Conservation (phyloP, 2,888 invertebrate genomes). For the Sclerodermus sp. region DNA sequence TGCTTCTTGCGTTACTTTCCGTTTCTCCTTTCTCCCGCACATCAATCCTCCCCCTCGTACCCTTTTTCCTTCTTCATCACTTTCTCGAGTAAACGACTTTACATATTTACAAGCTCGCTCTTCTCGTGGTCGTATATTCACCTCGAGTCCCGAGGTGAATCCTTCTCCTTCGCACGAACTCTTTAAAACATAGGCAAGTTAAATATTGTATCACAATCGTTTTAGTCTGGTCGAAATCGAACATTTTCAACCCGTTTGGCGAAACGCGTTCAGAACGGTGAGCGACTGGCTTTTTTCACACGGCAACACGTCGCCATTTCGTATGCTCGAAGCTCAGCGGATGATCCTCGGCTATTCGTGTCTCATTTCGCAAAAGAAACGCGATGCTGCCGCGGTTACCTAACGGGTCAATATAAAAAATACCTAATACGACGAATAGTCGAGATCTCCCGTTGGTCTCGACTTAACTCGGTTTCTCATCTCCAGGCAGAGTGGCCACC, state of each 20-base stretch:
- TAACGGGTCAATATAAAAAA: too few relatives aligned
- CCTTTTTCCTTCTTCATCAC: slow-evolving; percentile 4
- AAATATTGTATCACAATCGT: slow-evolving; percentile 58
- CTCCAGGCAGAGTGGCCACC: too few relatives aligned
- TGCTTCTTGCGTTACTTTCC: slow-evolving; percentile 10
- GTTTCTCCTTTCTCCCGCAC: slow-evolving; percentile 2
- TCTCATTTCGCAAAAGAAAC: too few relatives aligned
- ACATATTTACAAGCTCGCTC: slow-evolving; percentile 49
- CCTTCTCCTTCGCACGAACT: slow-evolving; percentile 18
- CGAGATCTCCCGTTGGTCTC: too few relatives aligned
- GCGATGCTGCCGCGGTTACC: too few relatives aligned
- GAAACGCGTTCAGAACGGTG: slow-evolving; percentile 39
- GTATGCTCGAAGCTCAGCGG: too few relatives aligned
- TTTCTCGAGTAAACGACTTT: slow-evolving; percentile 28
- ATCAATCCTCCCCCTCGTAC: background rate
- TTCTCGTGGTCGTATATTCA: slow-evolving; percentile 34
- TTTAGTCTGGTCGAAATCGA: slow-evolving; percentile 56
- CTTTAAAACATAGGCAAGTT: slow-evolving; percentile 56
- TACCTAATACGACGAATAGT: too few relatives aligned
- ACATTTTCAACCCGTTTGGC: slow-evolving; percentile 51
- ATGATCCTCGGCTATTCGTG: too few relatives aligned
- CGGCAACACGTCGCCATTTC: too few relatives aligned
- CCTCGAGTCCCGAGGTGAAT: slow-evolving; percentile 28
- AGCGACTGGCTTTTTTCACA: too few relatives aligned
- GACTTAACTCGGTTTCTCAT: too few relatives aligned